phyloP scores from a whole-genome alignment of 1,140 invertebrate genomes.

The Carcinoscorpius rotundicauda region DNA sequence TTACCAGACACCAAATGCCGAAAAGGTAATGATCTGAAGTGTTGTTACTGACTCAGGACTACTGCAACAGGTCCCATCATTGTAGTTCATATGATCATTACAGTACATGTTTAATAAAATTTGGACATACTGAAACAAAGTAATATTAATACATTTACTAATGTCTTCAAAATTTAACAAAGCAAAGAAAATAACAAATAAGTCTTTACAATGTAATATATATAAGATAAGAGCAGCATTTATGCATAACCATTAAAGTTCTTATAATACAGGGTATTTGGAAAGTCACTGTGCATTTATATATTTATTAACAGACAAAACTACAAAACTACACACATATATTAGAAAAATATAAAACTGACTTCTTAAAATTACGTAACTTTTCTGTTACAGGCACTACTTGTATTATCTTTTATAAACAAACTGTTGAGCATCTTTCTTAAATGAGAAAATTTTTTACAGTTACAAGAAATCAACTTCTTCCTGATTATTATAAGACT shows the following conservation, averaged over 20 bases:
- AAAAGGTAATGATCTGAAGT: slow-evolving; percentile 74
- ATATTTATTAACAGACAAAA: neutral
- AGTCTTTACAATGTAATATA: neutral
- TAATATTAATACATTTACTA: slow-evolving; percentile 4
- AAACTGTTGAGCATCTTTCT: too few species aligned
- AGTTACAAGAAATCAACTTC: too few species aligned
- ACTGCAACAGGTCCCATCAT: slow-evolving; percentile 91
- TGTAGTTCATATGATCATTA: slow-evolving; percentile 96
- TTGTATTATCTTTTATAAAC: too few species aligned
- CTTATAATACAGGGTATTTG: neutral
- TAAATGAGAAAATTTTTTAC: too few species aligned
- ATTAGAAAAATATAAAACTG: too few species aligned
- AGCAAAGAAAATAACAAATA: too few species aligned
- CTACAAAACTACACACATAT: too few species aligned
- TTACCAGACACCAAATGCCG: slow-evolving; percentile 66
- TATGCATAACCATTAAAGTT: neutral
- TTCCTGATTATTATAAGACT: slow-evolving; percentile 11
- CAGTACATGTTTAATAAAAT: slow-evolving; percentile 91
- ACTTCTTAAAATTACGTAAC: too few species aligned
- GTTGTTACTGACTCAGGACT: slow-evolving; percentile 72
- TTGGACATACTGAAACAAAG: slow-evolving; percentile 43
- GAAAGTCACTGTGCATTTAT: too few species aligned
- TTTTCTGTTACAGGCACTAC: too few species aligned
- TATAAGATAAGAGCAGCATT: neutral
- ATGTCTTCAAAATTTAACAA: too few species aligned